These are phyloP conservation scores for Trypoxylon attenuatum DNA, from an alignment of 2,888 invertebrate genomes.

Conservation along the genomic window DNA sequence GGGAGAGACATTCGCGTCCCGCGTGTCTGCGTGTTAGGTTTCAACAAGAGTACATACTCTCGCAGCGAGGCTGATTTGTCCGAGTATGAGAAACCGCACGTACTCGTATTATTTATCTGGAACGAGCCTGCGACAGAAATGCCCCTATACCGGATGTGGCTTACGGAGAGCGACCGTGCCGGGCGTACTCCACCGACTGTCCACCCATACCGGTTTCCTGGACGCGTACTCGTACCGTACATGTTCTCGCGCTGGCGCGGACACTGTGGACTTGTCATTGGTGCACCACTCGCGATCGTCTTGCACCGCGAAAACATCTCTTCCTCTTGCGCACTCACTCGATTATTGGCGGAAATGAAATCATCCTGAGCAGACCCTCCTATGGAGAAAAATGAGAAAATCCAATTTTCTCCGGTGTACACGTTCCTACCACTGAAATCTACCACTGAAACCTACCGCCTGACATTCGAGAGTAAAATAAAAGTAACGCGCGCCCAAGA, in stretches of 20 bases:
- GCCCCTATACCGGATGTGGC: conserved; percentile 49
- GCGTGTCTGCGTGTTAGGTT: conserved; percentile 31
- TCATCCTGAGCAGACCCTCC: neutral
- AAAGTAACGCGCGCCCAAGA: no score
- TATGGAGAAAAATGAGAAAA: neutral
- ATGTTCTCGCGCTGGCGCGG: neutral
- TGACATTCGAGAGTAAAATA: no score
- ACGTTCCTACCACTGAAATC: no score
- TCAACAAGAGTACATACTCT: conserved; percentile 26
- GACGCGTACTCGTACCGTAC: neutral
- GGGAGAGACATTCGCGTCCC: conserved; percentile 7
- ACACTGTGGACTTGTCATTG: neutral
- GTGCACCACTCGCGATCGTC: neutral
- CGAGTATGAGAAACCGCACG: conserved; percentile 37
- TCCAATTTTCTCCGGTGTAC: no score
- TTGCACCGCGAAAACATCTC: neutral
- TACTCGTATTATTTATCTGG: conserved; percentile 41
- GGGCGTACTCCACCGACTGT: conserved; percentile 26
- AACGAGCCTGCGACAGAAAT: conserved; percentile 35
- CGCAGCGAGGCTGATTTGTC: conserved; percentile 41
- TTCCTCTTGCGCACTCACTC: neutral
- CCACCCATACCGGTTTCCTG: conserved; percentile 40
- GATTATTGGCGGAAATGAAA: neutral
- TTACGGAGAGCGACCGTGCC: conserved; percentile 24
- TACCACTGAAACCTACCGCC: no score